Evolutionary conservation across 2,113 vertebrate species (phyloP).

Genomic region (Pleuronectes platessa): DNA sequence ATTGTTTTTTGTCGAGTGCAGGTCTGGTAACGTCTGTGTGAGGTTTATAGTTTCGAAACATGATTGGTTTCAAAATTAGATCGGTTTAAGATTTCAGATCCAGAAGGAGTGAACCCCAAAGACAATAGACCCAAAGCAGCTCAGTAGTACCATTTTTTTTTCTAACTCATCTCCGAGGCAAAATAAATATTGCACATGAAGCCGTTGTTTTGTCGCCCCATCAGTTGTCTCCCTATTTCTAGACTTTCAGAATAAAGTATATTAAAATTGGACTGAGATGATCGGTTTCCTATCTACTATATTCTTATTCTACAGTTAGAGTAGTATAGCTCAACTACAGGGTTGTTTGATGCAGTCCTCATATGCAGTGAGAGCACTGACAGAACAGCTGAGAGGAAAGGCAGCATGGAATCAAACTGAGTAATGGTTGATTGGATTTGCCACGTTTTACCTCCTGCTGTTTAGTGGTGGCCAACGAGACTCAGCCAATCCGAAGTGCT

Average conservation of each 20-base stretch:
- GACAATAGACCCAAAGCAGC: background rate
- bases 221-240: background rate
- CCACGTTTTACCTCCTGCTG: slow-evolving; percentile 37
- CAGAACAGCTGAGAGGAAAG: slow-evolving; percentile 33
- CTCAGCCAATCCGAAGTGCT: slow-evolving; percentile 64
- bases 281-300: too few relatives aligned
- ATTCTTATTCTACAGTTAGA: background rate
- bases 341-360: slow-evolving; percentile 13
- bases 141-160: background rate
- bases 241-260: background rate
- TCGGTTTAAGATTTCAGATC: too few relatives aligned
- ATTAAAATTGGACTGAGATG: background rate
- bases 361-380: slow-evolving; percentile 21
- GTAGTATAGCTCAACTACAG: background rate
- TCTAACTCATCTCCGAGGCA: background rate
- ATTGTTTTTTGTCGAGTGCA: too few relatives aligned
- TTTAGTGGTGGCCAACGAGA: slow-evolving; percentile 25
- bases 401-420: slow-evolving; percentile 39
- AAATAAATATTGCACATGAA: background rate
- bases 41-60: too few relatives aligned
- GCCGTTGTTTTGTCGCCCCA: background rate
- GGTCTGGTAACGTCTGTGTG: too few relatives aligned
- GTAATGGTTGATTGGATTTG: slow-evolving; percentile 47
- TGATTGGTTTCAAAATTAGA: too few relatives aligned
- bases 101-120: too few relatives aligned